Conservation (phyloP, 37 sponge, comb jelly and placozoan species). For the Haliclona indistincta region DNA sequence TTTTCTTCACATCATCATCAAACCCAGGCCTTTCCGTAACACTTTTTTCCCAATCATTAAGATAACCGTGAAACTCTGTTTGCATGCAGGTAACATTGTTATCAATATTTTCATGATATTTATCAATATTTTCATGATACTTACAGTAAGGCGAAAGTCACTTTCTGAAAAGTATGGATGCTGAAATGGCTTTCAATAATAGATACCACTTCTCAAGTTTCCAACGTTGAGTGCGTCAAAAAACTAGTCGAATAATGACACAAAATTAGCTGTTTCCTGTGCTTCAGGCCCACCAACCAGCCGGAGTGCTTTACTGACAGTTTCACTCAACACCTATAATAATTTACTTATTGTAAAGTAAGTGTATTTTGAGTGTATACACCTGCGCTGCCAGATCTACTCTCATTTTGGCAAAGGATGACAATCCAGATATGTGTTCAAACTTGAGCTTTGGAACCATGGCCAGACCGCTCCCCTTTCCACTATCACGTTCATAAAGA, state of each 20-base stretch:
- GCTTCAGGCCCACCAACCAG: not conserved
- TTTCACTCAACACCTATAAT: not conserved
- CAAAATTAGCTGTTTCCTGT: not conserved
- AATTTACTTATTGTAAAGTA: not conserved
- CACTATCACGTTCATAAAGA: not conserved
- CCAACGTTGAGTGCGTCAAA: not conserved
- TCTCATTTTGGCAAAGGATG: conserved; percentile 15
- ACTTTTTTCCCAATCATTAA: not conserved
- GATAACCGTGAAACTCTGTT: not conserved
- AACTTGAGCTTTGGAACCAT: conserved; percentile 11
- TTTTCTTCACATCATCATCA: not conserved
- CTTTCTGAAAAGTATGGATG: too few species aligned
- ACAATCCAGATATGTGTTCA: conserved; percentile 12
- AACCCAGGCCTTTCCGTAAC: not conserved
- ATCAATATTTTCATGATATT: not conserved
- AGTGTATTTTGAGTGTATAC: not conserved
- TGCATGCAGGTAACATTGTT: not conserved
- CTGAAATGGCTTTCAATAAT: not conserved
- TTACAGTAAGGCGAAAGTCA: too few species aligned
- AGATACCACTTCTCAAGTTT: not conserved
- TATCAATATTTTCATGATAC: not conserved
- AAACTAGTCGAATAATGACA: not conserved
- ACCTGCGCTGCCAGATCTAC: conserved; percentile 42
- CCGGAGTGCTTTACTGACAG: not conserved
- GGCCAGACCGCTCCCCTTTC: not conserved